Percentiles rank a stretch among this genome's conserved stretches.
phyloP scores from a whole-genome alignment of 1,140 invertebrate species.

The Drosophila fuyamai region DNA sequence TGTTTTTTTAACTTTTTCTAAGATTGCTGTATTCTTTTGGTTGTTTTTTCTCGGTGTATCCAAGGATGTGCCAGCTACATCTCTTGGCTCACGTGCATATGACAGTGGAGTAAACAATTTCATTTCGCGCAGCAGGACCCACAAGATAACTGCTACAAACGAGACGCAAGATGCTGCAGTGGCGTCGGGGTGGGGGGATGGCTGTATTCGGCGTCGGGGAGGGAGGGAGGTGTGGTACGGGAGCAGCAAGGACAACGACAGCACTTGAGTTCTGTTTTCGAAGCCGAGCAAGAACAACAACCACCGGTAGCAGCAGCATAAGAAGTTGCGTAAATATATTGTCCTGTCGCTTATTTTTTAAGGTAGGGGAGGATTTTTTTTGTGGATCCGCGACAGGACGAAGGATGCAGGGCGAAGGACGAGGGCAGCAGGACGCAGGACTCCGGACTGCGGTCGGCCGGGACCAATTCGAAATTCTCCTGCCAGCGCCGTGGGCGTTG shows the following conservation, averaged over 20 bases:
- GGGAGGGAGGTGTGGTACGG: slow-evolving; percentile 4
- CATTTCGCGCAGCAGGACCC: slow-evolving; percentile 77
- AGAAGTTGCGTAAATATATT: slow-evolving; percentile 83
- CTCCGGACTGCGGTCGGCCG: slow-evolving; percentile 42
- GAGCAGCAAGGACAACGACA: slow-evolving; percentile 50
- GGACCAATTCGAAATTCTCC: slow-evolving; percentile 32
- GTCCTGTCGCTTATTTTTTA: slow-evolving; percentile 67
- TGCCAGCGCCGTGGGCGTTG: slow-evolving; percentile 56
- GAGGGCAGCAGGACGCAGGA: slow-evolving; percentile 5
- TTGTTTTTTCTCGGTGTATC: neutral
- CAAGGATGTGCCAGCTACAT: slow-evolving; percentile 33
- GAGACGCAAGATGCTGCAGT: slow-evolving; percentile 76
- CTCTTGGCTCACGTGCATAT: slow-evolving; percentile 74
- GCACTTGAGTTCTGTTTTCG: slow-evolving; percentile 65
- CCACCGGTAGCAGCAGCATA: slow-evolving; percentile 68
- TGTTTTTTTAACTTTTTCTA: no score
- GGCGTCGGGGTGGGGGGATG: slow-evolving; percentile 16
- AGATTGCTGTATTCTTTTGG: neutral
- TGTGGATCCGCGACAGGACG: slow-evolving; percentile 22
- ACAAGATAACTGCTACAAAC: slow-evolving; percentile 80
- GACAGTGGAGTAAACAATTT: slow-evolving; percentile 83
- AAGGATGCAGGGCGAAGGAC: slow-evolving; percentile 27
- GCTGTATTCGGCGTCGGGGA: neutral
- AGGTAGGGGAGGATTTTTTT: slow-evolving; percentile 7
- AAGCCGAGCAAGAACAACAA: slow-evolving; percentile 53